Evolutionary conservation across 2,113 vertebrate genomes (phyloP), one percentile per base, ranked within the genome.

Genomic region (Leucoraja erinaceus): DNA sequence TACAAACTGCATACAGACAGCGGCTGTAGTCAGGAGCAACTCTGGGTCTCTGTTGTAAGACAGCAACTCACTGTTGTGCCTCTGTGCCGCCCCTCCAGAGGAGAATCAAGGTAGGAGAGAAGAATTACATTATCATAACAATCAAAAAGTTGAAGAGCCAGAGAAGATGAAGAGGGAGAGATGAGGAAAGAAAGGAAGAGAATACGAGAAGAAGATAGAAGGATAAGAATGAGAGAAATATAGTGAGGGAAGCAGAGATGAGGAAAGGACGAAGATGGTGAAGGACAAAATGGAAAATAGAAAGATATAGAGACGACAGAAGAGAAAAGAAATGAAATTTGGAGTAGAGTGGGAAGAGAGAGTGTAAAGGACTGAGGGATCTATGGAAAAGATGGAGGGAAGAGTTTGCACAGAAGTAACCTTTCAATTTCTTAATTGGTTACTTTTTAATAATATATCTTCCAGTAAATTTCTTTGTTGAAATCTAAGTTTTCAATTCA

Each of bases 41-140:
- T 47, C 38, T 3, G 38, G 38, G 38, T 47, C 38, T 47, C 38
- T 47, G 38, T 47, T 47, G 38, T 3, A 47, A 47, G 38, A 47
- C 38, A 47, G 38, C 38, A 47, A 47, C 38, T 47, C 38, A 47
- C 38, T 47, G 38, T 47, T 47, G 38, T 47, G 38, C 38, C 38
- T 47, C 38, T 47, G 38, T 47, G 38, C 38, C 38, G 38, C 38
- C 38, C 38, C 38, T 47, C 38, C 59, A 66, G 33, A 76, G 18
- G 20, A 12, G 47, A 33, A 66, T 38, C 20, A 66, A 92, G n/a
- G 38, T 81, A 94, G 90, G 94, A 47, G 78, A 14, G 72, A 61
- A 75, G 38, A 92, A 47, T 47, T 47, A 47, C 38, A 47, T 47
- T 47, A 47, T 14, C 11, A 12, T 9, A 68, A 63, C 54, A 93